Evolutionary conservation across 2,888 invertebrate genomes (phyloP), one percentile per base, ranked within the genome.

Genomic region (Syritta pipiens): DNA sequence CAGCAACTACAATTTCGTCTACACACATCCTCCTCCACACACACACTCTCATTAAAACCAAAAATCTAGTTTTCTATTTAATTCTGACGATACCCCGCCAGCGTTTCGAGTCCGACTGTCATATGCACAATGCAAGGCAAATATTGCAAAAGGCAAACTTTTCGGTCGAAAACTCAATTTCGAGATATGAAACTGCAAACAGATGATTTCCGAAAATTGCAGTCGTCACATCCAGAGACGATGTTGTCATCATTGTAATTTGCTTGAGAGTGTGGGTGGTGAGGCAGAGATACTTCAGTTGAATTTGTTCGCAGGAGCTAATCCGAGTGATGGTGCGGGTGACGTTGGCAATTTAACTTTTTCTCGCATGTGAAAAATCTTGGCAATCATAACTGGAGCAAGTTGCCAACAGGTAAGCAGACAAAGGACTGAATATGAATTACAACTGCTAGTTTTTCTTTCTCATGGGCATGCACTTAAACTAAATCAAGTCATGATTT

Each of bases 151-250:
- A 57, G 46, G 40, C 46, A 44, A 72, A 46, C 65, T 72, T 60
- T 77, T 12, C 48, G 22, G 30, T 22, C 24, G 12, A 24, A 67
- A 72, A 77, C 59, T 77, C 59, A 77, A 77, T 77, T 77, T 65
- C 48, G 40, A 71, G 59, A 65, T 55, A 65, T 57, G 51, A 71
- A 65, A 72, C 65, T 62, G 68, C 62, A 69, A 68, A 57, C 55
- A 62, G 77, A 77, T 65, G 77, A 77, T 60, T 65, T 63, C 71
- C 19, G 59, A 72, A 76, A 71, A 60, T 60, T 77, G 59, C 60
- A 22, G 51, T 72, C 46, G 77, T 77, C 77, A 72, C 46, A 69
- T 55, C 44, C 71, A 77, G 65, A 51, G 53, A 59, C 37, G 4
- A 46, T 46, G 28, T 22, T 14, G 42, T 37, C 19, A 37, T 44